These are phyloP conservation scores for Acanthosepion lycidas DNA, from an alignment of 2,888 invertebrate genomes.

Conservation along the genomic window DNA sequence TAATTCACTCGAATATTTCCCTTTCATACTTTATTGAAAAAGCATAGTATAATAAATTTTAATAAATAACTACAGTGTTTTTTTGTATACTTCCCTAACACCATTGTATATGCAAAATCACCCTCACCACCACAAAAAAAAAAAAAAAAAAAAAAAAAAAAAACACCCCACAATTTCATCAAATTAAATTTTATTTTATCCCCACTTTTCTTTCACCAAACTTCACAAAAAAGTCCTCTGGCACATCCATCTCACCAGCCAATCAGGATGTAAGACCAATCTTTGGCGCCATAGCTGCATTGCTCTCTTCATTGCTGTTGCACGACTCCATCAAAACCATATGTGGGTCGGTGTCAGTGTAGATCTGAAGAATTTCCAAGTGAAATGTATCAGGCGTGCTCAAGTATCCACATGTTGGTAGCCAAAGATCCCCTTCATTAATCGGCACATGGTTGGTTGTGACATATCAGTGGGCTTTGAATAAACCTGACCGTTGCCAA, in stretches of 20 bases:
- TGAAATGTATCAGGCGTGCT: neutral
- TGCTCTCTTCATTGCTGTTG: neutral
- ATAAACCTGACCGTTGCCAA: conserved; percentile 68
- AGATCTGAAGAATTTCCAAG: neutral
- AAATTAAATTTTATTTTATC: no score
- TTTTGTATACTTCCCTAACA: no score
- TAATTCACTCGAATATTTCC: no score
- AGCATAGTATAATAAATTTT: no score
- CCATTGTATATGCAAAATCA: no score
- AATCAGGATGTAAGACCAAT: neutral
- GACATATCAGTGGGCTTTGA: conserved; percentile 70
- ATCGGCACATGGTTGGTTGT: conserved; percentile 63
- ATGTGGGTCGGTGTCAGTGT: neutral
- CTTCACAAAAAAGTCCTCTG: neutral
- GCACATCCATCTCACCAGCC: neutral
- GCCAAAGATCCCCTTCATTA: conserved; percentile 66
- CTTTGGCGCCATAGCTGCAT: neutral
- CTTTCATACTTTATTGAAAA: no score
- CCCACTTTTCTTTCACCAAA: neutral
- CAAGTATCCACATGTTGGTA: conserved; percentile 55
- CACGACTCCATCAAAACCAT: neutral
- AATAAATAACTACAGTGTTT: no score
- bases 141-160: no score
- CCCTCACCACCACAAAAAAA: no score
- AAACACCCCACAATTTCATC: no score